A percentile compares a stretch with the other conserved stretches of the same genome.
phyloP scores from a whole-genome alignment of 1,140 invertebrate species.

The Pseudoatta argentina region DNA sequence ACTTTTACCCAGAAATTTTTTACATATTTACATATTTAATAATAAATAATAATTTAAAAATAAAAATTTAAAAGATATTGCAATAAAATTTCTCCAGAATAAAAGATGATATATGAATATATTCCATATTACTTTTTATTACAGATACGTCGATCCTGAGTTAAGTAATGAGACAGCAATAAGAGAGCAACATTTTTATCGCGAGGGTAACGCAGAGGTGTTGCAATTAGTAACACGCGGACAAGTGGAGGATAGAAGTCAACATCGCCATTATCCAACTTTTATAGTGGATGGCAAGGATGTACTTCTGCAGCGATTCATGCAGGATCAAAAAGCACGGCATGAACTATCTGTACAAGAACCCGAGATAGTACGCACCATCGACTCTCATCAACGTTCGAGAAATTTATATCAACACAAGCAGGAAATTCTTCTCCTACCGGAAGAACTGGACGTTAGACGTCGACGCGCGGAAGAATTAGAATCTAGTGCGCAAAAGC shows the following conservation, averaged over 20 bases:
- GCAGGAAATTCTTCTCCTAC: slow-evolving; percentile 86
- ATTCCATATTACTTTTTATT: slow-evolving; percentile 54
- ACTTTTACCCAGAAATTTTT: too few species aligned
- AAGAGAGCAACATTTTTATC: slow-evolving; percentile 91
- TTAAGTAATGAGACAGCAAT: slow-evolving; percentile 82
- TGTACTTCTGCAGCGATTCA: slow-evolving; percentile 92
- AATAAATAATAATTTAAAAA: background rate
- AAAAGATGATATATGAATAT: background rate
- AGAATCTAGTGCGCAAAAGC: slow-evolving; percentile 77
- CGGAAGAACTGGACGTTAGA: slow-evolving; percentile 80
- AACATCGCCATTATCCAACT: slow-evolving; percentile 78
- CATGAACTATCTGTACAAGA: slow-evolving; percentile 80
- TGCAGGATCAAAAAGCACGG: slow-evolving; percentile 90
- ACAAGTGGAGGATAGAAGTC: slow-evolving; percentile 86
- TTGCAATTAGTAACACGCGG: slow-evolving; percentile 92
- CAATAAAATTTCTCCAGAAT: background rate
- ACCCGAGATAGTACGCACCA: slow-evolving; percentile 75
- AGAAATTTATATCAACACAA: slow-evolving; percentile 88
- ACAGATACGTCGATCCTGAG: slow-evolving; percentile 80
- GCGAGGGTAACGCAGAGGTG: slow-evolving; percentile 94
- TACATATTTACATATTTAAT: too few species aligned
- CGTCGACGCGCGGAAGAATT: slow-evolving; percentile 81
- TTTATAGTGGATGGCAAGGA: slow-evolving; percentile 91
- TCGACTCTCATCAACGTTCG: slow-evolving; percentile 81
- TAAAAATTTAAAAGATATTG: background rate